Evolutionary conservation across 2,113 vertebrate species (phyloP), one percentile per base, ranked within the genome.

Genomic region (Cyrtonyx montezumae): DNA sequence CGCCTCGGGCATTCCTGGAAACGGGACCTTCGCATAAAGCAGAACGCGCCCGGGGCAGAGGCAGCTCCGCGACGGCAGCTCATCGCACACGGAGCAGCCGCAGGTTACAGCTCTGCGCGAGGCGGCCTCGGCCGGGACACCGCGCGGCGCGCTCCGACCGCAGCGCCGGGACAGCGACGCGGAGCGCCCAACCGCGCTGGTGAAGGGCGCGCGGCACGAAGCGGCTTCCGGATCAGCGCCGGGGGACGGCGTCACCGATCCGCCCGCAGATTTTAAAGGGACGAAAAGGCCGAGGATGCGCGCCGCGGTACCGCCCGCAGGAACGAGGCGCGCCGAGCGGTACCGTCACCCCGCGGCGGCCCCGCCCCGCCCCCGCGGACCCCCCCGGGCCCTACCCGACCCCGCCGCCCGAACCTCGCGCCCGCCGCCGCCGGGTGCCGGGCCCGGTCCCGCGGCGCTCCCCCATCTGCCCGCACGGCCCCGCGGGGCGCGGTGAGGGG

Each of bases 161-260:
- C 0, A n/a, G 22, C 42, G 13, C 1, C 26, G 37, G 8, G 25
- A 48, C 7, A 18, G 19, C 19, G 56, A 28, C 1, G 18, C 0
- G 7, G 30, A 21, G 53, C 18, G 53, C 46, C 40, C 65, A 12
- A 9, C 2, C 2, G 3, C 1, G 2, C 0, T 4, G 5, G 3
- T 3, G 4, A 16, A 12, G 26, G 14, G 30, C 43, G 16, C 2
- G 13, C 0, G 15, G 12, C 43, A 7, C 0, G 8, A 10, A 22
- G 26, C 6, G 21, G 23, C 6, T n/a, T 4, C 2, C 1, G 0
- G 37, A 9, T 6, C 1, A 21, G 2, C 0, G 25, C 36, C 6
- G 13, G 22, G 13, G 45, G 3, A 28, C 4, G 32, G 6, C 16
- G 0, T 2, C 4, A 20, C n/a, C 16, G 9, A 2, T 45, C 5